Percentiles rank a stretch among this genome's conserved stretches.
Evolutionary conservation across 2,113 vertebrate species (phyloP).

Genomic region (Tragelaphus imberbis): DNA sequence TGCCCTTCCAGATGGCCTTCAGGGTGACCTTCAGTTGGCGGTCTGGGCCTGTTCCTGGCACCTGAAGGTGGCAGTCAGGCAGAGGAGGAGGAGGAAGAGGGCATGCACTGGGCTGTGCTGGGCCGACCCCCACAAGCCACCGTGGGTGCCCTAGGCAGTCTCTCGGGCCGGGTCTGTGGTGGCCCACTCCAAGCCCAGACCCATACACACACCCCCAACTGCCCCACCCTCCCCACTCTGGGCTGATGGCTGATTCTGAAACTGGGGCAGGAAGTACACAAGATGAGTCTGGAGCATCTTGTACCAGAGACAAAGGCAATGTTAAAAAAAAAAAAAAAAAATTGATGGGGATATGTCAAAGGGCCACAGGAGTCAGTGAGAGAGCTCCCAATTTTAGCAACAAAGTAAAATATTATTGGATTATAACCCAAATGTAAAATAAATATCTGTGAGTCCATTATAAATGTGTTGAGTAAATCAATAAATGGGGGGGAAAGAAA

Average conservation of each 20-base stretch:
- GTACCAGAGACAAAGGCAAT: background rate
- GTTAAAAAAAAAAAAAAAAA: background rate
- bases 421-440: background rate
- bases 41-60: slow-evolving; percentile 71
- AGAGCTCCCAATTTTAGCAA: background rate
- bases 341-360: background rate
- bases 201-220: background rate
- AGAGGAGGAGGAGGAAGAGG: background rate
- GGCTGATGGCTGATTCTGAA: background rate
- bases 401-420: background rate
- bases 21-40: slow-evolving; percentile 93
- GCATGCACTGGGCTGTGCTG: background rate
- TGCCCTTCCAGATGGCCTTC: slow-evolving; percentile 92
- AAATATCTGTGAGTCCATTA: background rate
- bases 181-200: background rate
- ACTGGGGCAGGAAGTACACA: background rate
- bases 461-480: background rate
- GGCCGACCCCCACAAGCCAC: background rate
- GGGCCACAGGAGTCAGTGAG: background rate
- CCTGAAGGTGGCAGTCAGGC: background rate
- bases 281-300: background rate
- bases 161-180: background rate
- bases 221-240: background rate
- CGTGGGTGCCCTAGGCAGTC: background rate
- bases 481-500: background rate